Conservation (phyloP, 1,140 invertebrate species). For the Asobara japonica region DNA sequence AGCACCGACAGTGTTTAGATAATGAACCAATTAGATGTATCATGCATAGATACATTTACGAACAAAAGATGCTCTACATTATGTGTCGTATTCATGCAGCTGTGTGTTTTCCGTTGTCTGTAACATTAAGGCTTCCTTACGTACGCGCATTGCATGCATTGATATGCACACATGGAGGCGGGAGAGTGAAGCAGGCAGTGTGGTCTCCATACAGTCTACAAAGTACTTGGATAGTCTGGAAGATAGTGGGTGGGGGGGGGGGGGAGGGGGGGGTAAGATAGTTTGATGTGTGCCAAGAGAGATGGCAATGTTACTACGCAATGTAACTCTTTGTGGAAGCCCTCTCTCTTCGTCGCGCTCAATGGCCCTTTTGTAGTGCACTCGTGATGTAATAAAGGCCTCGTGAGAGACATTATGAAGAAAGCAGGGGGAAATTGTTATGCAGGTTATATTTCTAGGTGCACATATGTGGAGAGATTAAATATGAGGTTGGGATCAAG, state of each 20-base stretch:
- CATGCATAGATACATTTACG: slow-evolving; percentile 33
- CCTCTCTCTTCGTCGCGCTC: slow-evolving; percentile 16
- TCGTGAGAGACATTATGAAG: slow-evolving; percentile 17
- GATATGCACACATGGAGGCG: slow-evolving; percentile 30
- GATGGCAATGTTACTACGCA: neutral
- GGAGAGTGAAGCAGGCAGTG: neutral
- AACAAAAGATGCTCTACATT: slow-evolving; percentile 36
- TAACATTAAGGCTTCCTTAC: slow-evolving; percentile 27
- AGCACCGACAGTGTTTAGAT: slow-evolving; percentile 36
- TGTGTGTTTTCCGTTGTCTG: slow-evolving; percentile 26
- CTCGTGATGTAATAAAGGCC: slow-evolving; percentile 21
- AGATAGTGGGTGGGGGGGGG: neutral
- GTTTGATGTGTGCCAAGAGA: neutral
- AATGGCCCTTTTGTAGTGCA: slow-evolving; percentile 26
- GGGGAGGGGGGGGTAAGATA: no score
- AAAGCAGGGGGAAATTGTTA: slow-evolving; percentile 12
- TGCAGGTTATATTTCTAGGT: neutral
- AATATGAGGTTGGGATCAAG: neutral
- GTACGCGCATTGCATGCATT: slow-evolving; percentile 21
- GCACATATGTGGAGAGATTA: neutral
- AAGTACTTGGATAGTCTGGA: neutral
- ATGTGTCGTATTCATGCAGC: slow-evolving; percentile 6
- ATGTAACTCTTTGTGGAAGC: slow-evolving; percentile 12
- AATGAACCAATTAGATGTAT: slow-evolving; percentile 41
- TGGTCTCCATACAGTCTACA: neutral